Evolutionary conservation across 2,888 invertebrate genomes (phyloP).

Genomic region (Chesias legatella): DNA sequence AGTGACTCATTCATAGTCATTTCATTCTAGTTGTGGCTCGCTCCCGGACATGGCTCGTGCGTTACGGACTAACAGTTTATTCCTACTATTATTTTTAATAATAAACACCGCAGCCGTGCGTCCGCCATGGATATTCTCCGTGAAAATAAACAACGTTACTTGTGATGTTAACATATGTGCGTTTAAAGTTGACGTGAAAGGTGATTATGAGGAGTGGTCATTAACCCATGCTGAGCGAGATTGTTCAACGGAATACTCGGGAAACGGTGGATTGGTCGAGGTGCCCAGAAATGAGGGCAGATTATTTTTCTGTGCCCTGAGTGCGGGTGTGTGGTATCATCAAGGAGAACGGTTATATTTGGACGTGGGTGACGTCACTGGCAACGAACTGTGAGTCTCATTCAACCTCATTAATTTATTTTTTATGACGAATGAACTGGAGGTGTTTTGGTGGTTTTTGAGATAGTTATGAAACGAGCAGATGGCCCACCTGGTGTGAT

Average conservation of each 20-base stretch:
- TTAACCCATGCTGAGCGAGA: conserved; percentile 50
- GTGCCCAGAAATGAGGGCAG: conserved; percentile 43
- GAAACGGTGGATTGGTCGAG: conserved; percentile 39
- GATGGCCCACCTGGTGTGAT: too few relatives aligned
- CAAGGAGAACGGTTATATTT: conserved; percentile 65
- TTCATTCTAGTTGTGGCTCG: conserved; percentile 4
- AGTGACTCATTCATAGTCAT: not conserved
- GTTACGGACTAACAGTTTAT: conserved; percentile 71
- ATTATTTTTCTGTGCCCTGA: conserved; percentile 62
- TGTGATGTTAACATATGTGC: conserved; percentile 56
- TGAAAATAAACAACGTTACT: conserved; percentile 46
- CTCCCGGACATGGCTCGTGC: conserved; percentile 49
- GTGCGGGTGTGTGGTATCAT: conserved; percentile 56
- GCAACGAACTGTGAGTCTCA: conserved; percentile 46
- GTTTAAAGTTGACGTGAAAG: conserved; percentile 55
- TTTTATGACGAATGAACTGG: conserved; percentile 2
- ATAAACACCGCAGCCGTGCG: conserved; percentile 51
- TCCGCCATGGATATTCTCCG: conserved; percentile 70
- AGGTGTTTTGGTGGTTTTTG: too few relatives aligned
- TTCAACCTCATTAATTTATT: conserved; percentile 12
- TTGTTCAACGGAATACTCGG: conserved; percentile 42
- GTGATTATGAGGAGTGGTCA: conserved; percentile 55
- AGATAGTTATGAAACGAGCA: too few relatives aligned
- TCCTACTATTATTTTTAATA: conserved; percentile 69
- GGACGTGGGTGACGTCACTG: conserved; percentile 68